Base-by-base conservation (phyloP, 2,113 vertebrate species). In the Acrocephalus kingi region DNA sequence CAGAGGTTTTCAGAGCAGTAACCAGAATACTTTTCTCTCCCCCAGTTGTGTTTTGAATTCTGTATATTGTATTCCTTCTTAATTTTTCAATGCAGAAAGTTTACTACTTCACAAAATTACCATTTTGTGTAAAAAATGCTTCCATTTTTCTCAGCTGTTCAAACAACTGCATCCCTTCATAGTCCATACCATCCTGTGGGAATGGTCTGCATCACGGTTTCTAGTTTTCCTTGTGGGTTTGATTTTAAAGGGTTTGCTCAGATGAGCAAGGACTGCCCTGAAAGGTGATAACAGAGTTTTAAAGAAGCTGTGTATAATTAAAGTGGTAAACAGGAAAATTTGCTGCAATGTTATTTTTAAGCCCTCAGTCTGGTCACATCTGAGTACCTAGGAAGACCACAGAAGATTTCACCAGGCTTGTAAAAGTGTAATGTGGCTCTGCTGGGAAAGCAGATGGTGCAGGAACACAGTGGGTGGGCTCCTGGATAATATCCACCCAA, bases 401-500 rank as follows among this genome's bases (percentile, higher is more conserved):
- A 51, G 28, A 51, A 43, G 21, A 41, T 49, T 81, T 93, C 51
- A 17, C 2, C 7, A 74, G 58, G 55, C 61, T 55, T 76, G 16
- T 64, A 4, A 4, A 85, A 76, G 25, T 43, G 80, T 43, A 21
- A 39, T 17, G 43, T 49, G 61, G 25, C 31, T 77, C 4, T 58
- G 33, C 67, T 86, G 68, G 61, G 67, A 77, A 67, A 80, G 73
- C 95, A 97, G 86, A 92, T 74, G 89, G 90, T 81, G 9, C 48
- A 64, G 84, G 68, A 76, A 51, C 76, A 39, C 59, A 28, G 86
- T 92, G 90, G 90, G 90, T 59, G 56, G 79, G 33, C 82, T 94
- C 49, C 66, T 94, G 86, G 73, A 43, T 87, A 41, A 64, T 33
- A 79, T n/a, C 84, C 74, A 45, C 30, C 45, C 77, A 52, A 78